Evolutionary conservation across 2,113 vertebrate genomes (phyloP).

Genomic region (Actenoides hombroni): DNA sequence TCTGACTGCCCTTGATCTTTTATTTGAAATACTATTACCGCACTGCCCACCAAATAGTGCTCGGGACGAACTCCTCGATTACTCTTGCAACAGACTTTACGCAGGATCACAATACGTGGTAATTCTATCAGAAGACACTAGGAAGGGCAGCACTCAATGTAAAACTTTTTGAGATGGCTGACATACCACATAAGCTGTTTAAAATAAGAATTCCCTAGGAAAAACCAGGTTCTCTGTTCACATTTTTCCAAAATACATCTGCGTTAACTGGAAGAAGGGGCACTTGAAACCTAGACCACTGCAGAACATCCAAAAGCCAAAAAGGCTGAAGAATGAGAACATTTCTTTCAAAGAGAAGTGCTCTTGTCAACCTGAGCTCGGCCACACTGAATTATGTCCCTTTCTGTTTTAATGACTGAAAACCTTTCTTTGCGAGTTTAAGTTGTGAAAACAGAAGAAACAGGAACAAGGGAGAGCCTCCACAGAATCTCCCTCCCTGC

Average conservation of each 20-base stretch:
- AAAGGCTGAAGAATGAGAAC: neutral
- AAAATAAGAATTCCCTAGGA: neutral
- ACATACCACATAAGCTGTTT: neutral
- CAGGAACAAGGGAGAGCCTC: neutral
- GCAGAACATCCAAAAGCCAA: neutral
- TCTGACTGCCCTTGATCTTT: neutral
- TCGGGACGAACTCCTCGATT: neutral
- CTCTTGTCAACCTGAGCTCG: neutral
- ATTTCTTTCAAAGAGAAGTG: neutral
- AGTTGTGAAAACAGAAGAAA: neutral
- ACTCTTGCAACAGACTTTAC: neutral
- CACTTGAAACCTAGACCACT: neutral
- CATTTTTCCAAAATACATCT: neutral
- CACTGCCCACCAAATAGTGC: neutral
- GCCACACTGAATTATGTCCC: fast-evolving
- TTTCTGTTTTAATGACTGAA: neutral
- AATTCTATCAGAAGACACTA: neutral
- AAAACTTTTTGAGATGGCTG: neutral
- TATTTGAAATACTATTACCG: neutral
- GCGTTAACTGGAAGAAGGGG: neutral
- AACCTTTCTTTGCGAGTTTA: neutral
- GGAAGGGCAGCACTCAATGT: fast-evolving
- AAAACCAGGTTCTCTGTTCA: neutral
- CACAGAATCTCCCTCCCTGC: neutral
- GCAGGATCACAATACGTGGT: neutral